A percentile compares a stretch with the other conserved stretches of the same genome.
phyloP scores from a whole-genome alignment of 2,797 vertebrate genomes.

The Pipistrellus nathusii region DNA sequence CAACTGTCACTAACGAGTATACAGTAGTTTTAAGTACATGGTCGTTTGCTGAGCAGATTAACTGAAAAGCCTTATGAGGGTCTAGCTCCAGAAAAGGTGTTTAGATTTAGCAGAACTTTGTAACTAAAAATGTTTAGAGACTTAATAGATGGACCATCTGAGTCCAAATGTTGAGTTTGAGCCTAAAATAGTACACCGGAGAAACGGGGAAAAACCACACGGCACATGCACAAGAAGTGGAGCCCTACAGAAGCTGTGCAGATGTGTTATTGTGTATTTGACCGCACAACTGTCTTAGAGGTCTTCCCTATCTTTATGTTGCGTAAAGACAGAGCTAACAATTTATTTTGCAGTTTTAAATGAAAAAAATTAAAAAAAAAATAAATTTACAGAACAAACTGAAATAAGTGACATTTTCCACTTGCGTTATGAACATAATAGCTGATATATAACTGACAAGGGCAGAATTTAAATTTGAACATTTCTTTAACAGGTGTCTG shows the following conservation, averaged over 20 bases:
- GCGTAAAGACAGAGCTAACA: neutral
- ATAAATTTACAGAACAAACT: neutral
- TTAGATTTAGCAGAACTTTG: neutral
- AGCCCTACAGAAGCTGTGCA: neutral
- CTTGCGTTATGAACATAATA: neutral
- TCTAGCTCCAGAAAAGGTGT: neutral
- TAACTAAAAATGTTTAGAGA: neutral
- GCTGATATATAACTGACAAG: neutral
- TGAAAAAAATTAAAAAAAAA: neutral
- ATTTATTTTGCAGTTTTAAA: conserved; percentile 45
- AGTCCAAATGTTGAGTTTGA: neutral
- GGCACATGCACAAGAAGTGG: neutral
- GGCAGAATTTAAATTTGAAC: neutral
- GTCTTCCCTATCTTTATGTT: neutral
- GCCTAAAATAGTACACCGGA: neutral
- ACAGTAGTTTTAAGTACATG: neutral
- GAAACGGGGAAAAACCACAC: neutral
- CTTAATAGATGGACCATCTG: neutral
- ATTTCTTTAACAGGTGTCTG: neutral
- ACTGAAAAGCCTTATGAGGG: neutral
- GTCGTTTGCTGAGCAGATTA: neutral
- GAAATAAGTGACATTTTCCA: conserved; percentile 40
- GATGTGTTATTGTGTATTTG: neutral
- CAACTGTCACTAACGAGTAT: conserved; percentile 5
- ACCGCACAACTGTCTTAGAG: neutral